Evolutionary conservation across 2,888 invertebrate genomes (phyloP).

Genomic region (Oligia fasciuncula): DNA sequence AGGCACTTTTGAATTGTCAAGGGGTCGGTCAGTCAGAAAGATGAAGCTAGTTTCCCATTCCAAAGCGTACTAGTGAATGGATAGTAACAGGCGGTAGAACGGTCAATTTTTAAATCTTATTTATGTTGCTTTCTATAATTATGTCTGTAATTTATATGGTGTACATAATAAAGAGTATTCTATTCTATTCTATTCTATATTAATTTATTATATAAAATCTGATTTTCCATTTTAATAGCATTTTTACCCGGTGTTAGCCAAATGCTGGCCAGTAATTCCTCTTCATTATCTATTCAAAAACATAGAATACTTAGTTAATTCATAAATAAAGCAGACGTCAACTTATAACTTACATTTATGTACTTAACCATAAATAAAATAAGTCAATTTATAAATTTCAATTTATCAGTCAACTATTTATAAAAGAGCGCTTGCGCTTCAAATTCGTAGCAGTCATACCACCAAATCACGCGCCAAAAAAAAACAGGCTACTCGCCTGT

Average conservation of each 20-base stretch:
- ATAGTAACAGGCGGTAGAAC: background rate
- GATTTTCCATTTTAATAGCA: background rate
- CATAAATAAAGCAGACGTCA: background rate
- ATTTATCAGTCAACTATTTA: background rate
- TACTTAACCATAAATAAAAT: background rate
- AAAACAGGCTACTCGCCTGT: constrained; percentile 29
- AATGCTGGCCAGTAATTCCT: no score
- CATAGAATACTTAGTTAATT: background rate
- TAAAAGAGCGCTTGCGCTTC: no score
- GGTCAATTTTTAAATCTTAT: background rate
- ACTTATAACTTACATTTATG: background rate
- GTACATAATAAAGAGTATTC: no score
- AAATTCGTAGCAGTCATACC: background rate
- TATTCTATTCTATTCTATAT: no score
- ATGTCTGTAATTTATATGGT: no score
- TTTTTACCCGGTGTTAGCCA: background rate
- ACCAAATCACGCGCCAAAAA: background rate
- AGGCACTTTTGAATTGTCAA: no score
- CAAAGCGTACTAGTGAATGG: no score
- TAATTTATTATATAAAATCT: no score
- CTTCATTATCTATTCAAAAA: background rate
- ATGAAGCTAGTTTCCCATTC: no score
- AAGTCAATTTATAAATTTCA: no score
- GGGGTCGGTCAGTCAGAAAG: no score
- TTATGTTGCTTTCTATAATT: background rate